These are phyloP conservation scores for Diadophis punctatus DNA, from an alignment of 2,113 vertebrate genomes.

Conservation along the genomic window DNA sequence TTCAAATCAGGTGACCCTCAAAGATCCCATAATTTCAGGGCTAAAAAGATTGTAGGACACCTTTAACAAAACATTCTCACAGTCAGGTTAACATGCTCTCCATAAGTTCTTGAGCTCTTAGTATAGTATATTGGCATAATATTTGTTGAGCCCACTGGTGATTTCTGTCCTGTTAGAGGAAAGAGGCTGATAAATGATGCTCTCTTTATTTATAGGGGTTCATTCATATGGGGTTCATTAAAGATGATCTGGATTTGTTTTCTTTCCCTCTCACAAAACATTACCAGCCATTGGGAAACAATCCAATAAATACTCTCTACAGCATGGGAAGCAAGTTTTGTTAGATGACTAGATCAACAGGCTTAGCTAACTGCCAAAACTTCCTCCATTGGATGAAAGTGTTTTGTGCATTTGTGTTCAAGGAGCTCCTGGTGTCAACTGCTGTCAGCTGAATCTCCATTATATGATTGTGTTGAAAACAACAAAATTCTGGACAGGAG, in stretches of 20 bases:
- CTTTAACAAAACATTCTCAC: neutral
- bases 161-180: neutral
- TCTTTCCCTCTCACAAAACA: neutral
- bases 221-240: neutral
- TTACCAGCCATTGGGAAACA: neutral
- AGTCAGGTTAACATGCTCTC: neutral
- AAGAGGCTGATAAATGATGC: neutral
- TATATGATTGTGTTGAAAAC: neutral
- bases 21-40: neutral
- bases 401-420: neutral
- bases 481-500: neutral
- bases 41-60: neutral
- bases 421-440: neutral
- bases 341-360: neutral
- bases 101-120: neutral
- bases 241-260: neutral
- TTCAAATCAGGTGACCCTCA: neutral
- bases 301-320: neutral
- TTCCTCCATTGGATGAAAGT: neutral
- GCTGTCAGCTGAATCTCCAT: neutral
- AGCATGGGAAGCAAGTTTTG: neutral
- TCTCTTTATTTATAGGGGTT: neutral
- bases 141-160: neutral
- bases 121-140: neutral
- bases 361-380: neutral